Evolutionary conservation across 2,797 vertebrate genomes (phyloP).

Genomic region (Ptychadena robeensis): DNA sequence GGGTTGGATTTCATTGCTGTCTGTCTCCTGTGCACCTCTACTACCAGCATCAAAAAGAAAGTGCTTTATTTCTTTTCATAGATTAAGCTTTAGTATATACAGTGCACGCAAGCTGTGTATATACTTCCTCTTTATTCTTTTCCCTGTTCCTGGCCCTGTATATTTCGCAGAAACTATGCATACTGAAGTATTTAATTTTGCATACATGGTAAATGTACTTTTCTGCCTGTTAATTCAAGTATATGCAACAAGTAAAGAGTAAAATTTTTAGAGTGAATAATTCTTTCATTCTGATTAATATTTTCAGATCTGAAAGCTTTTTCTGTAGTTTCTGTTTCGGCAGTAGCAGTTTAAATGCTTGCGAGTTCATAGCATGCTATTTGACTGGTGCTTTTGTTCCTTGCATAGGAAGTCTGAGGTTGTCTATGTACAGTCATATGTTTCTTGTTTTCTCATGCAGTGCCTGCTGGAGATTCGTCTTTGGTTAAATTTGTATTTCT

Average conservation of each 20-base stretch:
- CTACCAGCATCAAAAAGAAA: too few species aligned
- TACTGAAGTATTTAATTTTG: background rate
- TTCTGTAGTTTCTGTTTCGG: background rate
- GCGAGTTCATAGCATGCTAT: background rate
- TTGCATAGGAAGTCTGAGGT: background rate
- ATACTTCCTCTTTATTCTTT: too few species aligned
- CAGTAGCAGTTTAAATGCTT: background rate
- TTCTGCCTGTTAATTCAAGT: background rate
- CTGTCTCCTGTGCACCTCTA: too few species aligned
- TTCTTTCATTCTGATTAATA: background rate
- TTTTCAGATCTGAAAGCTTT: background rate
- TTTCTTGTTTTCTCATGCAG: constrained; percentile 65
- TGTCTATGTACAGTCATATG: constrained; percentile 57
- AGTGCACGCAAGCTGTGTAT: too few species aligned
- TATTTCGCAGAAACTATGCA: background rate
- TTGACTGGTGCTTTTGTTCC: constrained; percentile 14
- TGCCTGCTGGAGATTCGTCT: constrained; percentile 65
- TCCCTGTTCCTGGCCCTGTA: too few species aligned
- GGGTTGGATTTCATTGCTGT: too few species aligned
- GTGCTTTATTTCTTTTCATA: too few species aligned
- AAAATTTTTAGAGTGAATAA: background rate
- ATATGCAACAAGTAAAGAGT: background rate
- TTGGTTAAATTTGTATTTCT: constrained; percentile 61
- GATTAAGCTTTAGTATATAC: too few species aligned
- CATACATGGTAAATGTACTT: too few species aligned